Evolutionary conservation across 1,140 invertebrate species (phyloP), one percentile per base, ranked within the genome.

Genomic region (Leptonema lineaticorne): DNA sequence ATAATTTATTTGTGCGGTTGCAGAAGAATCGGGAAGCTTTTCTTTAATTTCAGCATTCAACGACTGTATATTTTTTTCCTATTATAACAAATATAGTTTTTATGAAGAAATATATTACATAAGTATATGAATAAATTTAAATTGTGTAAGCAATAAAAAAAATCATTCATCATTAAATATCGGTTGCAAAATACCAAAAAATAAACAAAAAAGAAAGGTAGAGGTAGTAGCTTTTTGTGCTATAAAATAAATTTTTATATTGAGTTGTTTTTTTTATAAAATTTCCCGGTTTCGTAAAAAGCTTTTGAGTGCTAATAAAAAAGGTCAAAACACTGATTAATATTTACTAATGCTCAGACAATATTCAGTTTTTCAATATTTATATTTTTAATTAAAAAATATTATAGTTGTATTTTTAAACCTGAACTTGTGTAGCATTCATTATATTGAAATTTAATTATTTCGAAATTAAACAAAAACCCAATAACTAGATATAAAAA

Each of bases 31-130:
- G 72, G 37, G 74, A 74, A 67, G 73, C 74, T 87, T 88, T 69
- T 86, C 85, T 67, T 85, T 83, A 68, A 89, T 88, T 77, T 90
- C 88, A 65, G 87, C 87, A 79, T 89, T 90, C 73, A 88, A 75
- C 69, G 88, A 85, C 74, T 88, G 86, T 68, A 88, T 89, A 75
- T 87, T 90, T 71, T 81, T 87, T 78, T 89, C 89, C 89, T 90
- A 76, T 53, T 45, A 33, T 18, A 69, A 41, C 72, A 16, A 59
- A 24, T 62, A 62, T 4, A 50, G 11, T 20, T 26, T n/a, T 26
- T 67, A 58, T n/a, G n/a, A n/a, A n/a, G n/a, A 46, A 24, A 48
- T 20, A 24, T 48, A 24, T 4, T 48, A 20, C 9, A 24, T 5
- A 20, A 8, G 16, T 46, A 46, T 9, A 46, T 46, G 16, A 6